Evolutionary conservation across 2,113 vertebrate species (phyloP).

Genomic region (Clarias gariepinus): DNA sequence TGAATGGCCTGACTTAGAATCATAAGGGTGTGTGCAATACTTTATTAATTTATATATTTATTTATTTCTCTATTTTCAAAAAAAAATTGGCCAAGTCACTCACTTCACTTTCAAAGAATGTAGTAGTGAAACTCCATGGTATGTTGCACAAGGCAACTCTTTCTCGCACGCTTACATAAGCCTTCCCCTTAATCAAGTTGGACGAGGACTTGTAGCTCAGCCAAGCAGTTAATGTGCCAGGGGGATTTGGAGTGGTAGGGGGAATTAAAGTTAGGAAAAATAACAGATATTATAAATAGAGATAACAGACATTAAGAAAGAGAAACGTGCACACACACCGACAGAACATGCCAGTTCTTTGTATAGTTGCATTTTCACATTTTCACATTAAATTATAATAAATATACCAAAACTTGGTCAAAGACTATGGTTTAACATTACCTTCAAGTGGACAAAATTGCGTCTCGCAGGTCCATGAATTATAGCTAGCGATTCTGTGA

Average conservation of each 20-base stretch:
- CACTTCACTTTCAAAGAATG: background rate
- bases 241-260: background rate
- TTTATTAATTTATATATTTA: background rate
- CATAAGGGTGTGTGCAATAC: background rate
- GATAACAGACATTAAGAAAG: background rate
- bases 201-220: background rate
- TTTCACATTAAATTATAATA: background rate
- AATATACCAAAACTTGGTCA: background rate
- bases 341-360: background rate
- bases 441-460: background rate
- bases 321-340: background rate
- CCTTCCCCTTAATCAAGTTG: constrained; percentile 1
- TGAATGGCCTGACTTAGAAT: background rate
- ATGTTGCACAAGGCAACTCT: constrained; percentile 8
- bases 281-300: too few species aligned
- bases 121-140: constrained; percentile 1
- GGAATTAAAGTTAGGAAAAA: background rate
- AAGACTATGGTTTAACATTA: background rate
- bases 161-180: background rate
- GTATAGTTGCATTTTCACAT: background rate
- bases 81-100: background rate
- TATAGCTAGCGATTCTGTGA: background rate
- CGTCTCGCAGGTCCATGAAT: background rate
- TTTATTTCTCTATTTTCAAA: background rate
- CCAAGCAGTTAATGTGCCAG: background rate